phyloP scores from a whole-genome alignment of 2,113 vertebrate genomes.

The Pteropus alecto region DNA sequence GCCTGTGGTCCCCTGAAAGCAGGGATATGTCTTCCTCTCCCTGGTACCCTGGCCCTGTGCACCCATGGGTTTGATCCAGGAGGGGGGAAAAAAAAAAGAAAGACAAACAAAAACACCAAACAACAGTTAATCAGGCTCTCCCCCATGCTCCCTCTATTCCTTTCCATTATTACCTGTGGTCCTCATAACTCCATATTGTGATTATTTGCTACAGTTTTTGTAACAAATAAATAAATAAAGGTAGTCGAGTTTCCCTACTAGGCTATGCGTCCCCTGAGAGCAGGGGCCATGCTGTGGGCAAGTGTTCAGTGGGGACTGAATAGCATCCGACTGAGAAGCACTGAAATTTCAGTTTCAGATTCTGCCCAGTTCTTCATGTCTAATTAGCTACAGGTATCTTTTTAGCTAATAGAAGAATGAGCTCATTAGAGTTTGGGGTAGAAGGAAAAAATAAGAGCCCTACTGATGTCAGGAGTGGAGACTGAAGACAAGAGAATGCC shows the following conservation, averaged over 20 bases:
- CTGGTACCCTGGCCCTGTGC: not conserved
- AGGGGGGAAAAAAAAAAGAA: not conserved
- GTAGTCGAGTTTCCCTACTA: not conserved
- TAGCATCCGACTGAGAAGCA: not conserved
- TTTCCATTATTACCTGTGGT: too few species aligned
- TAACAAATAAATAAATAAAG: not conserved
- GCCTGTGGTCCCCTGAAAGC: not conserved
- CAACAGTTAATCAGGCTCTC: too few species aligned
- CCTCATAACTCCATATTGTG: not conserved
- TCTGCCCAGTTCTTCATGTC: not conserved
- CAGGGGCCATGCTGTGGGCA: not conserved
- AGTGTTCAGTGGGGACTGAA: accelerated
- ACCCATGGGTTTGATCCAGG: not conserved
- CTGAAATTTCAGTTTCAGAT: not conserved
- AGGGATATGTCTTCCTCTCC: not conserved
- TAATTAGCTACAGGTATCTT: not conserved
- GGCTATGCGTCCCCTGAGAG: accelerated
- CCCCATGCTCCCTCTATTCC: accelerated
- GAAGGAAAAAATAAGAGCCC: not conserved
- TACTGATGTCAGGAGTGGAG: not conserved
- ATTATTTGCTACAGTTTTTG: not conserved
- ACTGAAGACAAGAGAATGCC: constrained; percentile 43
- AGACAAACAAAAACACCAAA: not conserved
- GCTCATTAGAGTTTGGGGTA: not conserved
- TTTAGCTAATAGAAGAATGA: not conserved